Evolutionary conservation across 2,888 invertebrate species (phyloP).

Genomic region (Escarpia spicata): DNA sequence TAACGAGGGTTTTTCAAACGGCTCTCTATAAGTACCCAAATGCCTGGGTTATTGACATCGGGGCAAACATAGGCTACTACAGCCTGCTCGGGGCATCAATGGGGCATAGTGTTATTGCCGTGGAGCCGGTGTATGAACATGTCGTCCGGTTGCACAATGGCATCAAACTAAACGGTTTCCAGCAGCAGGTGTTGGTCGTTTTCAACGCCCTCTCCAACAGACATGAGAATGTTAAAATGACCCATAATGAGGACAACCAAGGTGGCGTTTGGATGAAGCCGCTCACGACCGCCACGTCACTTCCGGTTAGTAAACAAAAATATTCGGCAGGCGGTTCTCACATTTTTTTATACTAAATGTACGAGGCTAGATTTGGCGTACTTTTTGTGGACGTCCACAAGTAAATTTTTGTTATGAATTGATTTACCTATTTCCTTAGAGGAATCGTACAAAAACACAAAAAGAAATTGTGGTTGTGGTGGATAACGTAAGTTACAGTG

Average conservation of each 20-base stretch:
- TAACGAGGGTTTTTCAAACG: constrained; percentile 48
- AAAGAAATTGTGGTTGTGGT: too few relatives aligned
- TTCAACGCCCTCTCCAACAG: constrained; percentile 49
- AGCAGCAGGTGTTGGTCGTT: constrained; percentile 45
- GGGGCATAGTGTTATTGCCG: constrained; percentile 54
- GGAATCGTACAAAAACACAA: too few relatives aligned
- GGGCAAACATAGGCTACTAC: constrained; percentile 61
- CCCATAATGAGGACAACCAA: constrained; percentile 48
- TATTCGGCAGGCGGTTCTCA: background rate
- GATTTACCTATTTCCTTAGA: too few relatives aligned
- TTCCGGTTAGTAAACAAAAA: background rate
- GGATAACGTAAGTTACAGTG: too few relatives aligned
- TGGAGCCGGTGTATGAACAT: constrained; percentile 54
- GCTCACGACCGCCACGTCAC: background rate
- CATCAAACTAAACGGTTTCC: constrained; percentile 42
- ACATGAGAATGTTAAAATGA: constrained; percentile 45
- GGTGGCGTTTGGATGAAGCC: constrained; percentile 49
- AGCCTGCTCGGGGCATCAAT: constrained; percentile 54
- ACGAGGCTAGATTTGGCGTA: background rate
- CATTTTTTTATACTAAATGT: background rate
- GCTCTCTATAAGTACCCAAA: constrained; percentile 45
- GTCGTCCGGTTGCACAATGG: constrained; percentile 45
- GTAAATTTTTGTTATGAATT: too few relatives aligned
- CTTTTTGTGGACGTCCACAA: too few relatives aligned
- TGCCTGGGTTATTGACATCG: constrained; percentile 56